A percentile compares a stretch with the other conserved stretches of the same genome.
Conservation (phyloP, 2,113 vertebrate species). For the Turdus rufiventris region DNA sequence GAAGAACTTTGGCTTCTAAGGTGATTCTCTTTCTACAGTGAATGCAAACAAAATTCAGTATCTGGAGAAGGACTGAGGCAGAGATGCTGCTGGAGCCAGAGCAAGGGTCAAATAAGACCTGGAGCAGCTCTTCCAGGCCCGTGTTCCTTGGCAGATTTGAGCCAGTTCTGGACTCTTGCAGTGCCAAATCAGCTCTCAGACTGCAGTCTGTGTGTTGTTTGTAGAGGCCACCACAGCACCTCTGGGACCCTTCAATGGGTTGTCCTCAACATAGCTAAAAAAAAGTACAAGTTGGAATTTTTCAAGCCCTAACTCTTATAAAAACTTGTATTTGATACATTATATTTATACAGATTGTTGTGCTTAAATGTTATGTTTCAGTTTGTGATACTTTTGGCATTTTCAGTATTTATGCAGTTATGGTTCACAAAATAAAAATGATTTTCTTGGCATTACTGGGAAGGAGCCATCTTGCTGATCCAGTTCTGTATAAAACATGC, state of each 20-base stretch:
- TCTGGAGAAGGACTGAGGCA: background rate
- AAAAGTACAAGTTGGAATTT: background rate
- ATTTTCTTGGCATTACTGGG: background rate
- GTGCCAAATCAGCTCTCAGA: background rate
- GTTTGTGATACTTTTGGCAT: background rate
- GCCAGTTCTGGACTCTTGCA: background rate
- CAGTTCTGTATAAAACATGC: background rate
- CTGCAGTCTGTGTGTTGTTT: background rate
- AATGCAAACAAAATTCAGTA: background rate
- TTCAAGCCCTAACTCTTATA: background rate
- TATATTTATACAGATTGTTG: background rate
- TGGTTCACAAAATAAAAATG: background rate
- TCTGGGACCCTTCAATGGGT: background rate
- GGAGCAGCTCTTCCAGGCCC: background rate
- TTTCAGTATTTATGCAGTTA: background rate
- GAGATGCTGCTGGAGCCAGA: background rate
- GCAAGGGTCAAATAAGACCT: rapidly evolving
- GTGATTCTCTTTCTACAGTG: background rate
- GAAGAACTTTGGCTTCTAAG: background rate
- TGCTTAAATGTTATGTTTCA: background rate
- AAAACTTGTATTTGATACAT: background rate
- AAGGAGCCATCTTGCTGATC: background rate
- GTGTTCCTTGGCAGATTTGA: background rate
- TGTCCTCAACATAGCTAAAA: background rate
- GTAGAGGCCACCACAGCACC: background rate